These are phyloP conservation scores for Chaetops frenatus DNA, from an alignment of 2,113 vertebrate genomes.

Conservation along the genomic window DNA sequence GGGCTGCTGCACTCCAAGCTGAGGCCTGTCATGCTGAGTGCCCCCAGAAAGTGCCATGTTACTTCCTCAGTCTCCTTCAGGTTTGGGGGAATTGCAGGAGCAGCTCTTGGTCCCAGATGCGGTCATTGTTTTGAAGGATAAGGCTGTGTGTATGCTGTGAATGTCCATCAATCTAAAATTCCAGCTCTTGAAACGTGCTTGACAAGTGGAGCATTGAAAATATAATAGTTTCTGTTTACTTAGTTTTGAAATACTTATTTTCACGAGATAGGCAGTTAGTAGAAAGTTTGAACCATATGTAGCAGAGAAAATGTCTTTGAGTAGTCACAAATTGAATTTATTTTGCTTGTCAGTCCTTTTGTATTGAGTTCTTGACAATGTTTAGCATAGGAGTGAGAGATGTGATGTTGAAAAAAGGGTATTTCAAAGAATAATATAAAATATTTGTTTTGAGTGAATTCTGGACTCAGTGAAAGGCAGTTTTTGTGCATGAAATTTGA, in stretches of 20 bases:
- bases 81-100: background rate
- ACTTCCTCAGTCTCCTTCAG: background rate
- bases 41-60: fast-evolving
- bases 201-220: background rate
- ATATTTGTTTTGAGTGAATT: background rate
- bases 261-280: background rate
- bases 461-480: background rate
- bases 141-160: background rate
- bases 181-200: background rate
- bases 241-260: background rate
- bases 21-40: background rate
- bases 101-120: fast-evolving
- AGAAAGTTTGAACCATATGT: background rate
- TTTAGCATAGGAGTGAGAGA: background rate
- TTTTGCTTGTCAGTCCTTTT: background rate
- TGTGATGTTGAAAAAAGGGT: background rate
- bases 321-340: background rate
- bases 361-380: background rate
- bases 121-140: background rate
- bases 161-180: background rate
- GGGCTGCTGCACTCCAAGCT: background rate
- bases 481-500: background rate
- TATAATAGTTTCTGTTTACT: background rate
- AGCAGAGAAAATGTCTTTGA: background rate
- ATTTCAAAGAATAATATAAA: background rate